Conservation (phyloP, 23 tunicate genomes). For the Corella eumyota region DNA sequence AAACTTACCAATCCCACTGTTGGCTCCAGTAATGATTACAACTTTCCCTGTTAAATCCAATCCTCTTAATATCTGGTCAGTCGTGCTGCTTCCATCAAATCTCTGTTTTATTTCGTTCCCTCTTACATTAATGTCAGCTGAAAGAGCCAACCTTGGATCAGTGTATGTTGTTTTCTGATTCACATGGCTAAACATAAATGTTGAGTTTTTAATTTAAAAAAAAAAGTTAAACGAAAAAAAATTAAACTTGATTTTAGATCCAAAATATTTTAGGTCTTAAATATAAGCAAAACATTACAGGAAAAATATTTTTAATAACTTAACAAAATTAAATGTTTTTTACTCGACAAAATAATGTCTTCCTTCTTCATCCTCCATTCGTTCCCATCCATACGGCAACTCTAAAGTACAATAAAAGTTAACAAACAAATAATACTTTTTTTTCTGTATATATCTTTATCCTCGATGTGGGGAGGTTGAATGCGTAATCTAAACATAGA, state of each 20-base stretch:
- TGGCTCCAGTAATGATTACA: constrained; percentile 76
- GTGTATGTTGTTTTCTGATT: constrained; percentile 84
- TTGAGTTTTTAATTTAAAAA: too few relatives aligned
- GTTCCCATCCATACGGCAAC: constrained; percentile 90
- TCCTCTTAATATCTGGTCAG: constrained; percentile 75
- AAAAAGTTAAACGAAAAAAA: not conserved
- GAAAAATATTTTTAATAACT: not conserved
- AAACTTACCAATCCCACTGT: constrained; percentile 69
- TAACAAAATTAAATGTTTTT: constrained; percentile 4
- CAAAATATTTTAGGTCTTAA: not conserved
- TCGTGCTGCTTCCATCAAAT: constrained; percentile 62
- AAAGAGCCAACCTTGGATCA: constrained; percentile 84
- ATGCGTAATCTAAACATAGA: not conserved
- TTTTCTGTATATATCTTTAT: not conserved
- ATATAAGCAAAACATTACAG: not conserved
- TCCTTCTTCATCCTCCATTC: constrained; percentile 58
- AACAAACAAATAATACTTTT: not conserved
- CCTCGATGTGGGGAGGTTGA: not conserved
- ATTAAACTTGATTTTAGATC: not conserved
- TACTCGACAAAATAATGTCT: constrained; percentile 75
- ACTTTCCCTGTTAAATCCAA: constrained; percentile 53
- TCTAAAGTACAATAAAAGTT: constrained; percentile 9
- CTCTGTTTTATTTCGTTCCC: constrained; percentile 26
- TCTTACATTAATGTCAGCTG: constrained; percentile 8
- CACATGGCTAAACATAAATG: constrained; percentile 24